These are phyloP conservation scores for Lerista edwardsae DNA, from an alignment of 2,797 vertebrate species.

Conservation along the genomic window DNA sequence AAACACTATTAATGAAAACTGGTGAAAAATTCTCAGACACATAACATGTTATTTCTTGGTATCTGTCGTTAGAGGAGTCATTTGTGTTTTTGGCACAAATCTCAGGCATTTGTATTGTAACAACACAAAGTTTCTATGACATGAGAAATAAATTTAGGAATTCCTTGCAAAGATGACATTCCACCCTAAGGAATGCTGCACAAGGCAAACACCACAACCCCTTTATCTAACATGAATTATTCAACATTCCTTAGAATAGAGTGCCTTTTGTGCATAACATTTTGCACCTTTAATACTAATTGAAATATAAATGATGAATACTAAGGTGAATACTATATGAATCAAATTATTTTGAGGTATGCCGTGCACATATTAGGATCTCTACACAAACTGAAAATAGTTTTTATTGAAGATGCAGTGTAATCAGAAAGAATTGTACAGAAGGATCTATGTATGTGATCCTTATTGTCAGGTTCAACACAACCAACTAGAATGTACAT, in stretches of 20 bases:
- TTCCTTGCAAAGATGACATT: too few species aligned
- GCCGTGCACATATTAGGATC: background rate
- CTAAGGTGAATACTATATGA: background rate
- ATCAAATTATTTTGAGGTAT: background rate
- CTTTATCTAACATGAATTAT: too few species aligned
- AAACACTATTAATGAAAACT: background rate
- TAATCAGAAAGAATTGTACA: background rate
- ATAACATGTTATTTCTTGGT: too few species aligned
- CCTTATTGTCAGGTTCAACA: background rate
- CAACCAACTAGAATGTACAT: background rate
- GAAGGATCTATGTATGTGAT: background rate
- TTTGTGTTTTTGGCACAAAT: too few species aligned
- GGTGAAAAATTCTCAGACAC: background rate
- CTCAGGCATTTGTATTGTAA: too few species aligned
- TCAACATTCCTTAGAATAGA: background rate
- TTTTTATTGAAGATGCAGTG: background rate
- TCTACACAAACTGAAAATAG: background rate
- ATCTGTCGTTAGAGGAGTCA: too few species aligned
- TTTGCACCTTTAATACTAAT: background rate
- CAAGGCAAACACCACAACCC: too few species aligned
- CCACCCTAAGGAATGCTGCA: too few species aligned
- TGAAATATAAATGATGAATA: background rate
- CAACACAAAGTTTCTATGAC: too few species aligned
- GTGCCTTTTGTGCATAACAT: background rate
- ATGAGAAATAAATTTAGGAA: too few species aligned